phyloP scores from a whole-genome alignment of 2,113 vertebrate genomes.

The Pogona vitticeps region DNA sequence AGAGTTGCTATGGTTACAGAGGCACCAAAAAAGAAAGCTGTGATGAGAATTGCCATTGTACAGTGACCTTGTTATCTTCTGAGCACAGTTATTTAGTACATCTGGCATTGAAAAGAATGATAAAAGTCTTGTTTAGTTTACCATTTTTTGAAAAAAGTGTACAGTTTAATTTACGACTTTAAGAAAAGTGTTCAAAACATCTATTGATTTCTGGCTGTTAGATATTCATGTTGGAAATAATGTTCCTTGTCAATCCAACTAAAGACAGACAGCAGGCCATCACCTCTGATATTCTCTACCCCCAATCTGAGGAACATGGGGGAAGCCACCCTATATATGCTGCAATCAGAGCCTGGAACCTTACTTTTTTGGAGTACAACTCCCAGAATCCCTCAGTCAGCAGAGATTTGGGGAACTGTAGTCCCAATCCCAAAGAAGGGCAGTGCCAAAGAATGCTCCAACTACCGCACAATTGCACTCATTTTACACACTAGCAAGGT shows the following conservation, averaged over 20 bases:
- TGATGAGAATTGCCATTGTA: constrained; percentile 15
- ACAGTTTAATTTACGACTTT: too few species aligned
- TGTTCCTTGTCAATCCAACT: background rate
- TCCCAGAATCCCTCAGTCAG: too few species aligned
- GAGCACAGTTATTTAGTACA: constrained; percentile 33
- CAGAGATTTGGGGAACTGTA: too few species aligned
- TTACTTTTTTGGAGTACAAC: background rate
- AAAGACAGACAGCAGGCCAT: background rate
- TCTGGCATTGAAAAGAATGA: background rate
- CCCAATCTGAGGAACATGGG: background rate
- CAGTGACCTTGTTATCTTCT: background rate
- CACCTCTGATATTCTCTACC: background rate
- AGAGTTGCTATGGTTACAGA: constrained; percentile 75
- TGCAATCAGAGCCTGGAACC: background rate
- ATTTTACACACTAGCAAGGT: too few species aligned
- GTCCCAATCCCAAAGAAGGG: too few species aligned
- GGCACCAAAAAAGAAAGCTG: constrained; percentile 48
- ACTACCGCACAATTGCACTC: too few species aligned
- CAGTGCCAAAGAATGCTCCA: too few species aligned
- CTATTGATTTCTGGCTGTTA: background rate
- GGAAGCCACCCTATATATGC: background rate
- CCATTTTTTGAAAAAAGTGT: too few species aligned
- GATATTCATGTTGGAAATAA: background rate
- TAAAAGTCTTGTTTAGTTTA: constrained; percentile 15
- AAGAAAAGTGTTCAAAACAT: constrained; percentile 11